Evolutionary conservation across 1,140 invertebrate species (phyloP).

Genomic region (Sminthurinus signatus): DNA sequence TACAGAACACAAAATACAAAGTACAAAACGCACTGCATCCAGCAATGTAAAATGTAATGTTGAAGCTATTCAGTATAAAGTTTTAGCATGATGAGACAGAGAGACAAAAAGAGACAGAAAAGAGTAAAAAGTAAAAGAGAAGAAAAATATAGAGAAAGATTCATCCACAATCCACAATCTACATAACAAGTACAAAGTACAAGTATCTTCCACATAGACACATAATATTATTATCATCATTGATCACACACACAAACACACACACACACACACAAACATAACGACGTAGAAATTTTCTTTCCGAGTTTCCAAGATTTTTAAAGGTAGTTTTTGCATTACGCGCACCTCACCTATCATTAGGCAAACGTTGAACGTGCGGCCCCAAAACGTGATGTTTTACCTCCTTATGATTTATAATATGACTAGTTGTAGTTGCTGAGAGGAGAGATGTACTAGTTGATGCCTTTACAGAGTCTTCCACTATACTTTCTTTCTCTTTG

Average conservation of each 20-base stretch:
- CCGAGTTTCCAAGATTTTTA: constrained; percentile 25
- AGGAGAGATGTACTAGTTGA: constrained; percentile 16
- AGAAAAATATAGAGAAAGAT: no score
- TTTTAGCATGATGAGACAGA: no score
- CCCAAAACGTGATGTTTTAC: constrained; percentile 36
- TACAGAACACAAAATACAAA: no score
- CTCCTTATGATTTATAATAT: constrained; percentile 36
- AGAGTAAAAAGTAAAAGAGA: not conserved
- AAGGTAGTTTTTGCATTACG: constrained; percentile 26
- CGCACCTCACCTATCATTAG: constrained; percentile 36
- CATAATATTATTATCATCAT: no score
- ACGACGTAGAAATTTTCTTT: constrained; percentile 12
- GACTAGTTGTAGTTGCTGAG: constrained; percentile 11
- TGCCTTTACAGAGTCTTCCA: constrained; percentile 27
- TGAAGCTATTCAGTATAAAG: no score
- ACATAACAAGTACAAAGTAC: no score
- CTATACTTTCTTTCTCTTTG: not conserved
- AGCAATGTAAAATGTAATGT: no score
- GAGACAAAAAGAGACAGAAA: no score
- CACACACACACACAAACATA: constrained; percentile 1
- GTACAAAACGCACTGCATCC: no score
- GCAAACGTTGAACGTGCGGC: constrained; percentile 31
- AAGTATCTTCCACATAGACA: not conserved
- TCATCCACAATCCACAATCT: no score
- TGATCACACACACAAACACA: not conserved